These are phyloP conservation scores for Formica aserva DNA, from an alignment of 2,888 invertebrate species.

Conservation along the genomic window DNA sequence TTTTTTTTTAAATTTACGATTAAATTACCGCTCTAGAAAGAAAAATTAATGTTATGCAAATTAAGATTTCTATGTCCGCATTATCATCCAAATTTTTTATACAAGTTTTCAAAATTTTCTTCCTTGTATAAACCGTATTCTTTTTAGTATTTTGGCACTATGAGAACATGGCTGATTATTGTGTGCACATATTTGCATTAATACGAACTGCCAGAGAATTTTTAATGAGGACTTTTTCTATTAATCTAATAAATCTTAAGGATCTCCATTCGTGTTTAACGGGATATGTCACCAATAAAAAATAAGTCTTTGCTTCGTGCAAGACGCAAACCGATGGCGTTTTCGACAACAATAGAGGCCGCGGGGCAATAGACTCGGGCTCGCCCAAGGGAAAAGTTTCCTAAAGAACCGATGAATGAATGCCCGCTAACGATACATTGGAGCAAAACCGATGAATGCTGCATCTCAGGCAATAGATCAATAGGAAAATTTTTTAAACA, in stretches of 20 bases:
- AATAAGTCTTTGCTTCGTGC: not conserved
- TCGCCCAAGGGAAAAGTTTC: not conserved
- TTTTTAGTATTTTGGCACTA: not conserved
- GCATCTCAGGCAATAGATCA: conserved; percentile 1
- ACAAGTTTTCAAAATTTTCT: not conserved
- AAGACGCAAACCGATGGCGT: not conserved
- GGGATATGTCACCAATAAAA: not conserved
- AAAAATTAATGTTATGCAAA: not conserved
- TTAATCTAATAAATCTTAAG: not conserved
- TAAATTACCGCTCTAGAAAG: not conserved
- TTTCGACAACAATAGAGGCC: conserved; percentile 7
- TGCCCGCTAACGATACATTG: conserved; percentile 15
- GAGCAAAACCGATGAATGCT: not conserved
- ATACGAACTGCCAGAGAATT: not conserved
- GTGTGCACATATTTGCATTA: not conserved
- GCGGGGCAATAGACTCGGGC: not conserved
- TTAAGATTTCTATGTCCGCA: not conserved
- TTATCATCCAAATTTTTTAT: not conserved
- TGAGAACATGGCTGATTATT: not conserved
- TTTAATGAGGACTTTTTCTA: not conserved
- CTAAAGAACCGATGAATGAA: conserved; percentile 23
- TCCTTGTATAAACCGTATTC: not conserved
- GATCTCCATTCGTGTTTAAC: not conserved
- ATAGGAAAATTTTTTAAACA: not conserved
- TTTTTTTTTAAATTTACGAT: not conserved